A percentile compares a stretch with the other conserved stretches of the same genome.
These are phyloP conservation scores for Kryptolebias ocellatus DNA, from an alignment of 2,797 vertebrate species.

Conservation along the genomic window DNA sequence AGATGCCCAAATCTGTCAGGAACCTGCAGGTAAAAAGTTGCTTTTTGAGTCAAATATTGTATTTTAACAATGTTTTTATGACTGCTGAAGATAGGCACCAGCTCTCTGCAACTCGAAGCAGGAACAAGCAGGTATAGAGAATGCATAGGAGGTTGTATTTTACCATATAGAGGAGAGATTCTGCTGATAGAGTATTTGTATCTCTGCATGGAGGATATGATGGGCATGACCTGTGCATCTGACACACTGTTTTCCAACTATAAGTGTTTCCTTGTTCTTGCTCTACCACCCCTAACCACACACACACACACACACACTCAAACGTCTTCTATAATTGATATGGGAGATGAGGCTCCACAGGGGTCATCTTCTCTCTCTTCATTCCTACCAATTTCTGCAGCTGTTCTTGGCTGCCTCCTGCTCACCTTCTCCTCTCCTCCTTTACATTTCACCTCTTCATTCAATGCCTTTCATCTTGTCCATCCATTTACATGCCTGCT, in stretches of 20 bases:
- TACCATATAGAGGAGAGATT: neutral
- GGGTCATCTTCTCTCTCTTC: constrained; percentile 62
- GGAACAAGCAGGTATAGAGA: no score
- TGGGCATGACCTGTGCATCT: constrained; percentile 28
- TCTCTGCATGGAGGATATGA: constrained; percentile 7
- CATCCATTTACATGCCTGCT: constrained; percentile 65
- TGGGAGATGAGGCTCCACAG: constrained; percentile 68
- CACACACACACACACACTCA: constrained; percentile 33
- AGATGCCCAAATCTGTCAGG: no score
- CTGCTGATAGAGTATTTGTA: constrained; percentile 18
- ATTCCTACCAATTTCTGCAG: constrained; percentile 58
- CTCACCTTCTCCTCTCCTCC: constrained; percentile 58
- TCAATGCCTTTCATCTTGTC: constrained; percentile 66
- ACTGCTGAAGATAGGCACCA: no score
- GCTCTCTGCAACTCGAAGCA: no score
- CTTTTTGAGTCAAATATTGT: no score
- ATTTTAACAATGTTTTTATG: no score
- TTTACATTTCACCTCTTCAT: constrained; percentile 57
- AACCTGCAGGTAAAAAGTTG: no score
- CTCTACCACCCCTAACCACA: constrained; percentile 10
- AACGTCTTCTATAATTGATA: constrained; percentile 74
- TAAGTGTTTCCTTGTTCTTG: constrained; percentile 10
- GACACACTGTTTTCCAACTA: constrained; percentile 30
- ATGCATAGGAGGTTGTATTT: no score
- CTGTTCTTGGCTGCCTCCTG: constrained; percentile 59